Evolutionary conservation across 1,140 invertebrate species (phyloP), one percentile per base, ranked within the genome.

Genomic region (Sitobion miscanthi): DNA sequence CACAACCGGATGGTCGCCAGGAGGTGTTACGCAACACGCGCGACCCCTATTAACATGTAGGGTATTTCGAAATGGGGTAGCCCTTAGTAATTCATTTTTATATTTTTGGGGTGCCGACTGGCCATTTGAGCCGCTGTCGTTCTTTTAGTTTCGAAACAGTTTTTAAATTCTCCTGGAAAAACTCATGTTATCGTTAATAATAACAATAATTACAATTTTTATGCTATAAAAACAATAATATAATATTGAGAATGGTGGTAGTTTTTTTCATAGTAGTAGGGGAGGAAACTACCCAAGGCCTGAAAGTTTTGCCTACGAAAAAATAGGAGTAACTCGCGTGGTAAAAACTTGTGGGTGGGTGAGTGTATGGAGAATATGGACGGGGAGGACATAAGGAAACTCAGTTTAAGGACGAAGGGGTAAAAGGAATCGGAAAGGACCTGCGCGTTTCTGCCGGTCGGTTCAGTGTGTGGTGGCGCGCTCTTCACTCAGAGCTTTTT

Each of bases 1-100:
- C 69, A 38, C 11, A 42, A 93, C 77, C 91, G 91, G 91, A 93
- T 57, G 82, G 91, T 54, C 57, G 47, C 57, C 89, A 69, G 38
- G 49, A 86, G 91, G 91, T 93, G 91, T 93, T 93, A 49, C 35
- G 91, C 52, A 93, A 93, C 69, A 52, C 35, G 47, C n/a, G 49
- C 91, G 91, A 93, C 91, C 91, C 91, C 82, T 83, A 93, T 93
- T 93, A 86, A 57, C 47, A 92, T 85, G 42, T 21, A 11, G 52
- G 25, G 35, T 69, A 86, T 93, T 93, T 93, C 91, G 91, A 93
- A 93, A 93, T 21, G 35, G 82, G 82, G 82, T 92, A 54, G 91
- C 47, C 54, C 35, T 45, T 83, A 23, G 45, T 82, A 49, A 30
- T 49, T 88, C 0, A 17, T 82, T 91, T 91, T 90, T 91, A n/a